Evolutionary conservation across 2,888 invertebrate genomes (phyloP).

Genomic region (Branchellion lobata): DNA sequence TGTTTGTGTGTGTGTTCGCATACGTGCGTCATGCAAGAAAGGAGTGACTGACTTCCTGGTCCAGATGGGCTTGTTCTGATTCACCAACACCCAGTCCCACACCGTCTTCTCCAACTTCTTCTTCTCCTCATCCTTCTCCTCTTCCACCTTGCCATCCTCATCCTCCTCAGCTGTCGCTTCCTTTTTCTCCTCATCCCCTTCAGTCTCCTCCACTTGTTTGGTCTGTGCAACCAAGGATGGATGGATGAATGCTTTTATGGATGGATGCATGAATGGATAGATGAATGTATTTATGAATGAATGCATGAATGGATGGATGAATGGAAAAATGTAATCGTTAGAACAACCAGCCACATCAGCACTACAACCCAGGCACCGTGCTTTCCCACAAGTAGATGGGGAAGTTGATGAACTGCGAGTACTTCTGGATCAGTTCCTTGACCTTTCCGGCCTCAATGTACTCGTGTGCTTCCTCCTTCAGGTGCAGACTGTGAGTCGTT

Average conservation of each 20-base stretch:
- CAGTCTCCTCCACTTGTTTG: slow-evolving; percentile 76
- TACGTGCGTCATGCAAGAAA: background rate
- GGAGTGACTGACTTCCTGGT: slow-evolving; percentile 67
- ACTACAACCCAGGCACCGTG: slow-evolving; percentile 66
- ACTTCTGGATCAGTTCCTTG: slow-evolving; percentile 87
- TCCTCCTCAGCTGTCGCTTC: slow-evolving; percentile 69
- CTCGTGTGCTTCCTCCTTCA: slow-evolving; percentile 96
- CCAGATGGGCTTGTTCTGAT: slow-evolving; percentile 98
- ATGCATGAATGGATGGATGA: background rate
- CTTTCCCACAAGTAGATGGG: slow-evolving; percentile 91
- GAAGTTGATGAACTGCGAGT: slow-evolving; percentile 99
- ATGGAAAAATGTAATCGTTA: background rate
- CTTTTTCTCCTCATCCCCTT: slow-evolving; percentile 86
- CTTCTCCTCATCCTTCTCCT: slow-evolving; percentile 67
- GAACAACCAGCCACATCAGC: background rate
- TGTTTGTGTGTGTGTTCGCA: too few species aligned
- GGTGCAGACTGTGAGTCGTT: slow-evolving; percentile 69
- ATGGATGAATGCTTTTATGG: too few species aligned
- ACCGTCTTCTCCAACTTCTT: slow-evolving; percentile 87
- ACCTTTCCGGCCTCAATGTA: slow-evolving; percentile 90
- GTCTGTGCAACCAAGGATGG: too few species aligned
- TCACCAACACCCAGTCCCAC: slow-evolving; percentile 96
- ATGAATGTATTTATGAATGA: too few species aligned
- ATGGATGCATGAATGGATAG: too few species aligned
- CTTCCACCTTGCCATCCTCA: slow-evolving; percentile 63